Percentiles rank a stretch among this genome's conserved stretches.
Evolutionary conservation across 2,888 invertebrate species (phyloP).

Genomic region (Clunio marinus): DNA sequence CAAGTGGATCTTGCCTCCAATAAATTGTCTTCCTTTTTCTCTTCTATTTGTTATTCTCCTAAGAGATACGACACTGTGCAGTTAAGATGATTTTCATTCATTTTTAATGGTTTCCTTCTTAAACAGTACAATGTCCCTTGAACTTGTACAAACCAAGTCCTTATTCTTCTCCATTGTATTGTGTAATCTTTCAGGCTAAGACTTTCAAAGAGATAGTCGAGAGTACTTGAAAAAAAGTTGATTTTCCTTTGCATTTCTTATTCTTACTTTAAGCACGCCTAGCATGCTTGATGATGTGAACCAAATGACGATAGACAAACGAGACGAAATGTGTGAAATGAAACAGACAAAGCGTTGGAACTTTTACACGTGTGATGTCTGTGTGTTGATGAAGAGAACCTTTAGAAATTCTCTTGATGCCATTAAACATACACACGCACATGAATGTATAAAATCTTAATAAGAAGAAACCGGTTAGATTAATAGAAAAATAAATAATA

Average conservation of each 20-base stretch:
- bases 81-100: too few species aligned
- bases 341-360: constrained; percentile 11
- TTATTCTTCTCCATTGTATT: background rate
- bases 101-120: too few species aligned
- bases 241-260: constrained; percentile 1
- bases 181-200: background rate
- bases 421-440: background rate
- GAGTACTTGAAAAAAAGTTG: background rate
- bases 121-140: background rate
- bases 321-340: constrained; percentile 21
- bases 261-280: too few species aligned
- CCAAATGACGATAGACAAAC: background rate
- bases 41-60: background rate
- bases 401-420: constrained; percentile 7
- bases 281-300: too few species aligned
- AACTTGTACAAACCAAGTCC: background rate
- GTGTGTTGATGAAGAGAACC: background rate
- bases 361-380: background rate
- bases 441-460: background rate
- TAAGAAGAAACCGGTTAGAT: constrained; percentile 18
- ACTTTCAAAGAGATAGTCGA: background rate
- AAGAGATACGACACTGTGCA: background rate
- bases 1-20: background rate
- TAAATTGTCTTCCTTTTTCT: too few species aligned
- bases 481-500: constrained; percentile 28